Percentiles rank a stretch among this genome's conserved stretches.
Conservation (phyloP, 2,888 invertebrate species). For the Exephanes ischioxanthus region DNA sequence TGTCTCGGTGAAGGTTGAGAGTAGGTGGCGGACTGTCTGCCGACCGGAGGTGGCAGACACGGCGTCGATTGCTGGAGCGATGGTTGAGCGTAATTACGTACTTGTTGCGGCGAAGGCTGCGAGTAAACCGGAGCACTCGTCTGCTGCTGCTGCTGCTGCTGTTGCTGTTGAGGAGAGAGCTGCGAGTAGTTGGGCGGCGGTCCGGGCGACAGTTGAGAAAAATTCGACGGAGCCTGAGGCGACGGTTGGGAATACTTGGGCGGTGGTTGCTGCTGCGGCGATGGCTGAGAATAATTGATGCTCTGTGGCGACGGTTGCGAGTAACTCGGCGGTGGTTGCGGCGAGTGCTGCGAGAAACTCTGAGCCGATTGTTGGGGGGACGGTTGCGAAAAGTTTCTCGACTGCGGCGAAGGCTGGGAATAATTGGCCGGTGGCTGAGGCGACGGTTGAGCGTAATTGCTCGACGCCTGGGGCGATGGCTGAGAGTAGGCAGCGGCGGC, state of each 20-base stretch:
- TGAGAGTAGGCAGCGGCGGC: constrained; percentile 71
- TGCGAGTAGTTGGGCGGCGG: constrained; percentile 84
- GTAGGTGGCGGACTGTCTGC: constrained; percentile 68
- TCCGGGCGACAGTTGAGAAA: constrained; percentile 78
- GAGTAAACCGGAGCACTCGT: constrained; percentile 75
- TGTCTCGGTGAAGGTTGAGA: constrained; percentile 76
- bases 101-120: constrained; percentile 73
- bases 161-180: constrained; percentile 85
- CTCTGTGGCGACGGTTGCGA: constrained; percentile 78
- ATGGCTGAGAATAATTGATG: constrained; percentile 70
- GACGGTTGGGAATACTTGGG: constrained; percentile 82
- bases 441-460: constrained; percentile 74
- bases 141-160: constrained; percentile 78
- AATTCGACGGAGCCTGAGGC: constrained; percentile 78
- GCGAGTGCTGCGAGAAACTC: constrained; percentile 79
- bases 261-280: constrained; percentile 81
- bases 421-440: constrained; percentile 73
- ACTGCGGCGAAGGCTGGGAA: constrained; percentile 71
- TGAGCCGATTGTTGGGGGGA: constrained; percentile 81
- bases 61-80: constrained; percentile 66
- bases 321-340: constrained; percentile 85
- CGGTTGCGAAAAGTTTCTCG: constrained; percentile 75
- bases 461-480: constrained; percentile 74
- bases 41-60: constrained; percentile 70
- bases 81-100: constrained; percentile 67